phyloP scores from a whole-genome alignment of 2,797 vertebrate genomes.

The Propithecus deckenii region DNA sequence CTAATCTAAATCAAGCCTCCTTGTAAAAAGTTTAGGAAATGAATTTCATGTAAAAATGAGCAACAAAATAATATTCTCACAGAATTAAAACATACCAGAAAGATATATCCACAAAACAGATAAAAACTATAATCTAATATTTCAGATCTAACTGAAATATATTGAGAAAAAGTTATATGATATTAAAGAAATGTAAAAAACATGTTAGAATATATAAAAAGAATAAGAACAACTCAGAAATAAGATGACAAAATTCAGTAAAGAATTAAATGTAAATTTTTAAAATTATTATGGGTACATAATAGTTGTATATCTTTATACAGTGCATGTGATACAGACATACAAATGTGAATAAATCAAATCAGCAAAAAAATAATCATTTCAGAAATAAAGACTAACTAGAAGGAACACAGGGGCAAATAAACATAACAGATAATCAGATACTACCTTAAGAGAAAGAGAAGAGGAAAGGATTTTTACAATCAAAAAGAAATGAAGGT shows the following conservation, averaged over 20 bases:
- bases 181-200: neutral
- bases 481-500: neutral
- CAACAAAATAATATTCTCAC: neutral
- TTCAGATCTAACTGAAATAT: slow-evolving; percentile 5
- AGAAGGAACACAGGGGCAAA: neutral
- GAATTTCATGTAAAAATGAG: slow-evolving; percentile 13
- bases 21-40: slow-evolving; percentile 23
- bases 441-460: neutral
- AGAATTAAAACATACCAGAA: slow-evolving; percentile 27
- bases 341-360: neutral
- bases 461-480: neutral
- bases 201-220: slow-evolving; percentile 11
- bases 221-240: slow-evolving; percentile 3
- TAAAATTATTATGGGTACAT: neutral
- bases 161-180: neutral
- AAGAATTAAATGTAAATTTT: neutral
- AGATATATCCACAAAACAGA: neutral
- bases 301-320: neutral
- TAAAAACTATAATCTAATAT: neutral
- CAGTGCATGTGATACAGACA: neutral
- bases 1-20: neutral
- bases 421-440: slow-evolving; percentile 5
- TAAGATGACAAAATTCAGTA: neutral
- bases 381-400: slow-evolving; percentile 50
- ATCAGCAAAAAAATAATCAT: slow-evolving; percentile 28